Evolutionary conservation across 2,797 vertebrate species (phyloP).

Genomic region (Chelon labrosus): DNA sequence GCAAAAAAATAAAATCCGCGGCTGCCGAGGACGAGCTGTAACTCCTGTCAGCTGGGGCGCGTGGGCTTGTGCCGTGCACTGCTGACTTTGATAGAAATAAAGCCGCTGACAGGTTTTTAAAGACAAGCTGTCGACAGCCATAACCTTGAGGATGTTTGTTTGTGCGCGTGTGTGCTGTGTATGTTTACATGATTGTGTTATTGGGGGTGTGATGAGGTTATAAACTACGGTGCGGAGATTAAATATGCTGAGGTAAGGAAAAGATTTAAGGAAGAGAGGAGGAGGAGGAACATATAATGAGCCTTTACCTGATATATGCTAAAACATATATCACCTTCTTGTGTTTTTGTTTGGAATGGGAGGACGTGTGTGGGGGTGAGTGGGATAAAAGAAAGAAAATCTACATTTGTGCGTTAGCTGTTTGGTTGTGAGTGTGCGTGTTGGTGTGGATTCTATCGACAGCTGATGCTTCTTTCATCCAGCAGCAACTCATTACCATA

Average conservation of each 20-base stretch:
- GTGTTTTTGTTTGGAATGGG: slow-evolving; percentile 1
- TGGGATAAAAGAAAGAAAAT: slow-evolving; percentile 45
- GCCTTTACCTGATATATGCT: slow-evolving; percentile 2
- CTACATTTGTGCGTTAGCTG: slow-evolving; percentile 48
- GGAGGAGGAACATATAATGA: slow-evolving; percentile 20
- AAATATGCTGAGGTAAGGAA: slow-evolving; percentile 64
- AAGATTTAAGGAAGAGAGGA: slow-evolving; percentile 17
- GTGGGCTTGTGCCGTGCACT: slow-evolving; percentile 42
- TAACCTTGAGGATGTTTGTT: slow-evolving; percentile 79
- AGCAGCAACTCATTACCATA: slow-evolving; percentile 70
- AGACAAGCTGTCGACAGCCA: slow-evolving; percentile 80
- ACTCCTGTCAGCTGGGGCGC: slow-evolving; percentile 62
- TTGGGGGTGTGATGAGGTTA: slow-evolving; percentile 55
- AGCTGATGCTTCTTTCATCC: slow-evolving; percentile 66
- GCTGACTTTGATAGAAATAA: slow-evolving; percentile 83
- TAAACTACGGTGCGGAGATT: slow-evolving; percentile 61
- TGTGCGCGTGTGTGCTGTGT: slow-evolving; percentile 23
- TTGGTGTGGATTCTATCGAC: slow-evolving; percentile 61
- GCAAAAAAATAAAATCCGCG: slow-evolving; percentile 35
- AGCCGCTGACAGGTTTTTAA: slow-evolving; percentile 83
- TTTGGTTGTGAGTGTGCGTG: slow-evolving; percentile 28
- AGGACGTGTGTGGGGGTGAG: slow-evolving; percentile 39
- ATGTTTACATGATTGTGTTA: slow-evolving; percentile 60
- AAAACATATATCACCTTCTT: slow-evolving; percentile 5
- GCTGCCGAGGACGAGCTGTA: slow-evolving; percentile 49